Evolutionary conservation across 2,113 vertebrate genomes (phyloP), one percentile per base, ranked within the genome.

Genomic region (Odocoileus hemionus): DNA sequence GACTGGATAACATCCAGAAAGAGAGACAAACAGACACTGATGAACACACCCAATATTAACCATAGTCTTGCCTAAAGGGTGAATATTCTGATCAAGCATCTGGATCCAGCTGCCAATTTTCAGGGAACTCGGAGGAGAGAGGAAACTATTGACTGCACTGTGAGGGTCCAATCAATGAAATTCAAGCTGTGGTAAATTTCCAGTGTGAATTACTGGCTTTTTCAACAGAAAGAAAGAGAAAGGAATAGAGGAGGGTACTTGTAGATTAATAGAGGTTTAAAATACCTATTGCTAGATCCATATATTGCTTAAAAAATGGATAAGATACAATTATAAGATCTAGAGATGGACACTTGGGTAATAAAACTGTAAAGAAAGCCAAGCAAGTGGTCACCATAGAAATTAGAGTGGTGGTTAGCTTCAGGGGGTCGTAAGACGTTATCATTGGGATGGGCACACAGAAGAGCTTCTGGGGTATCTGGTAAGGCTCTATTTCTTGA

Each of bases 351-450:
- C 13, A 70, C 4, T 3, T 94, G 36, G 15, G 7, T 43, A 17
- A 74, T 60, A 50, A 70, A 79, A 36, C 14, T 85, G 21, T 85
- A 79, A 70, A 57, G 28, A 90, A 91, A 83, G 15, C 5, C 43
- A 58, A 76, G 10, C 6, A 57, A 67, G 25, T 13, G 70, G 47
- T 90, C 15, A 82, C 28, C 78, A 21, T 93, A 60, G 70, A 74
- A 45, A 95, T 36, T 90, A 45, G 13, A 55, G 26, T 64, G 86
- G 39, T 58, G 50, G 3, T 86, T 89, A 33, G 23, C 14, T 76
- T 19, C 23, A 39, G n/a, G 10, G 9, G 3, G 0, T 3, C 30
- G 23, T 1, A 23, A 13, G 12, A 47, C 5, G 26, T 36, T 88
- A n/a, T 45, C 33, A 19, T 39, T 76, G 10, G 5, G 16, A 36